These are phyloP conservation scores for Drosophila recens DNA, from an alignment of 2,888 invertebrate genomes.

Conservation along the genomic window DNA sequence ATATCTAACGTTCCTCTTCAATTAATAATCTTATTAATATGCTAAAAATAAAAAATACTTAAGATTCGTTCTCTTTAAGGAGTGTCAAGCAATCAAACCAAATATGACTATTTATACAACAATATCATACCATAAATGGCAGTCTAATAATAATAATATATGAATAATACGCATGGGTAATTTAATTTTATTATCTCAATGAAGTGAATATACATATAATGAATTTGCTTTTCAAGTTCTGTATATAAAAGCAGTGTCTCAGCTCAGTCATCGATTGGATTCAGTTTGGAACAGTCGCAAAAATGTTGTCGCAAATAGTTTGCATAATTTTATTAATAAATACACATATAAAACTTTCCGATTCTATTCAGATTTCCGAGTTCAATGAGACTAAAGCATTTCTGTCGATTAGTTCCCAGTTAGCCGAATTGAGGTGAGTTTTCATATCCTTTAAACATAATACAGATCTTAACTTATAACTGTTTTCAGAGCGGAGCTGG, in stretches of 20 bases:
- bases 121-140: neutral
- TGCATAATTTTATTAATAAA: neutral
- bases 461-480: neutral
- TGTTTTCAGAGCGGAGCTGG: neutral
- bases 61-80: neutral
- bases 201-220: neutral
- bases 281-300: neutral
- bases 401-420: neutral
- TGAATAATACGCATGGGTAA: neutral
- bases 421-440: neutral
- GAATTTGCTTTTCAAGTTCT: neutral
- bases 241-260: neutral
- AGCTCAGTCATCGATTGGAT: neutral
- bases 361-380: neutral
- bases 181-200: neutral
- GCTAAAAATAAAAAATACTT: neutral
- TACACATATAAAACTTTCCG: neutral
- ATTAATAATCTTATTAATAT: neutral
- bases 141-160: neutral
- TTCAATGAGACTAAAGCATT: conserved; percentile 2
- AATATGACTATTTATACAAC: neutral
- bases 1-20: too few species aligned
- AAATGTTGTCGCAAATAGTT: neutral
- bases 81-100: neutral
- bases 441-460: neutral